phyloP scores from a whole-genome alignment of 2,888 invertebrate genomes.

The Cephonodes hylas region DNA sequence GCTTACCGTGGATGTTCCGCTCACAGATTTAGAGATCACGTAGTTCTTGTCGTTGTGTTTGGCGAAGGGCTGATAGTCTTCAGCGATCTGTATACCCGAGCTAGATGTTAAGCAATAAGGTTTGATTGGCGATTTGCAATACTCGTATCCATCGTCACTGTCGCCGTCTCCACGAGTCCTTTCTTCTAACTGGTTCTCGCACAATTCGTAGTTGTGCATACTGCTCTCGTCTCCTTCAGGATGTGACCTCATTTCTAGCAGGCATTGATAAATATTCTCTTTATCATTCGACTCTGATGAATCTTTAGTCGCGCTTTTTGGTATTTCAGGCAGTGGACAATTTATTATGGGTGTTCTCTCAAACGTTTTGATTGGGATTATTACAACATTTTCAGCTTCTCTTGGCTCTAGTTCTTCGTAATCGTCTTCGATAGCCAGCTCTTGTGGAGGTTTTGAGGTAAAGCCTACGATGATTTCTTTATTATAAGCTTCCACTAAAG shows the following conservation, averaged over 20 bases:
- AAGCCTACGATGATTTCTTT: constrained; percentile 65
- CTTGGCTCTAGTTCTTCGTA: constrained; percentile 72
- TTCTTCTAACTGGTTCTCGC: constrained; percentile 65
- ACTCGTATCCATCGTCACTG: constrained; percentile 77
- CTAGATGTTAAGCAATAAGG: constrained; percentile 70
- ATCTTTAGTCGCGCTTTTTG: constrained; percentile 35
- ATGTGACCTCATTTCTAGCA: constrained; percentile 72
- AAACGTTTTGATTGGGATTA: constrained; percentile 57
- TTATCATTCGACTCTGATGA: constrained; percentile 27
- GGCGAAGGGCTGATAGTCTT: constrained; percentile 68
- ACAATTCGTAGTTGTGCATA: constrained; percentile 79
- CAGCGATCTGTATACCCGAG: constrained; percentile 76
- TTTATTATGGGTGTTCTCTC: constrained; percentile 68
- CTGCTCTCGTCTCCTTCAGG: constrained; percentile 75
- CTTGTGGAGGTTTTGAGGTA: constrained; percentile 54
- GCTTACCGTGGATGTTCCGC: constrained; percentile 71
- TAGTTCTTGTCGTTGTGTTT: constrained; percentile 60
- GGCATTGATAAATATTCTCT: constrained; percentile 72
- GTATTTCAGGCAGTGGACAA: constrained; percentile 76
- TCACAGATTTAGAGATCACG: constrained; percentile 66
- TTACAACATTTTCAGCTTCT: constrained; percentile 53
- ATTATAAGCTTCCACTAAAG: constrained; percentile 71
- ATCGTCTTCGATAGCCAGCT: constrained; percentile 59
- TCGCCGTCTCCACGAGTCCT: constrained; percentile 72
- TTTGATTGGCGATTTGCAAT: constrained; percentile 71